Base-by-base conservation (phyloP, 2,888 invertebrate genomes). In the Tipula confusa region DNA sequence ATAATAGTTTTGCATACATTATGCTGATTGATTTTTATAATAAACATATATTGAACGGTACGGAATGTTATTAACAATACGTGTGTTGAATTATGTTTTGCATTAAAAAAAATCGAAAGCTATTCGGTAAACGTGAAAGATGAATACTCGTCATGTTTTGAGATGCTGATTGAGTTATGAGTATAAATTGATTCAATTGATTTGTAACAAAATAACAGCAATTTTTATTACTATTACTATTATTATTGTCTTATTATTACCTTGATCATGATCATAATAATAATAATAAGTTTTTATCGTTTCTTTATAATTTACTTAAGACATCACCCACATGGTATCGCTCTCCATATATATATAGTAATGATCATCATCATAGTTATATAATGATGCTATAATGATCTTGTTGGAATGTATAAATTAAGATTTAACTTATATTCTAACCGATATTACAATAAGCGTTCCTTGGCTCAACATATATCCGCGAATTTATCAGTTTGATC, bases 91-190 rank as follows among this genome's bases (percentile, higher is more conserved):
- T 5, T 1, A 1, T n/a, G 3, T 7, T 38, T 38, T 38, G 38
- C 38, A 38, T 38, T 38, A 38, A 9, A 7, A 31, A 31, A 43
- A 24, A 64, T 5, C 13, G 64, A 9, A 24, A 64, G 24, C 64
- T 64, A 43, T n/a, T 43, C 43, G 1, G 9, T 15, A 43, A 15
- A 43, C 43, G 15, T 64, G 64, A 6, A 9, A 18, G 48, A 48
- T 64, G 24, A 64, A n/a, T n/a, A n/a, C n/a, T n/a, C n/a, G n/a
- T n/a, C n/a, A n/a, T n/a, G n/a, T 24, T 64, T 24, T 24, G 24
- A 9, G 64, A 64, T 64, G 64, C 64, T 64, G 64, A 64, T 24
- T 64, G 64, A 64, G 64, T 64, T 64, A 64, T 64, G 64, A 64
- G n/a, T 64, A 24, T 33, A 33, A 33, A 33, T n/a, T 33, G 11